phyloP scores from a whole-genome alignment of 2,797 vertebrate genomes.

The Amblyopsis hoosieri region DNA sequence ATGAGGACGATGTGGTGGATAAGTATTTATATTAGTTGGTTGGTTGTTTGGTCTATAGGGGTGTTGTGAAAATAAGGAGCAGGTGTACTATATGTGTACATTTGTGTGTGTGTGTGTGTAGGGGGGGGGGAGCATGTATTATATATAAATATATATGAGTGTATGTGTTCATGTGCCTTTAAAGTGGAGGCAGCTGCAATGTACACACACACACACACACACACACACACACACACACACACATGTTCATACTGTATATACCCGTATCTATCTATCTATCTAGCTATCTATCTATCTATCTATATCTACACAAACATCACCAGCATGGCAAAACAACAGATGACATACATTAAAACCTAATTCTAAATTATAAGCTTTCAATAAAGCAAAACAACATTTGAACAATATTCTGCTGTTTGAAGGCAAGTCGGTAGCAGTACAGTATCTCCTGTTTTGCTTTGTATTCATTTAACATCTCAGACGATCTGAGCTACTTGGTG shows the following conservation, averaged over 20 bases:
- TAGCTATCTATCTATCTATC: background rate
- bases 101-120: conserved; percentile 19
- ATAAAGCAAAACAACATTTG: too few species aligned
- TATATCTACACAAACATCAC: background rate
- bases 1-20: conserved; percentile 35
- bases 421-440: too few species aligned
- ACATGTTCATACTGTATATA: background rate
- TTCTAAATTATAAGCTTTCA: too few species aligned
- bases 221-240: background rate
- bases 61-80: conserved; percentile 53
- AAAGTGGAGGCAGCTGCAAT: conserved; percentile 45
- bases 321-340: too few species aligned
- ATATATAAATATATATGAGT: background rate
- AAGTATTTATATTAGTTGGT: conserved; percentile 34
- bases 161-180: conserved; percentile 2
- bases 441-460: too few species aligned
- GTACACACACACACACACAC: conserved; percentile 5
- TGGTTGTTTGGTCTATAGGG: conserved; percentile 24
- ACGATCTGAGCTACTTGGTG: too few species aligned
- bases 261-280: background rate
- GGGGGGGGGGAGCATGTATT: background rate
- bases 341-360: too few species aligned
- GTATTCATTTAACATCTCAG: too few species aligned
- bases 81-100: conserved; percentile 41
- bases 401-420: too few species aligned